A percentile compares a stretch with the other conserved stretches of the same genome.
These are phyloP conservation scores for Drepana arcuata DNA, from an alignment of 1,140 invertebrate genomes.

Conservation along the genomic window DNA sequence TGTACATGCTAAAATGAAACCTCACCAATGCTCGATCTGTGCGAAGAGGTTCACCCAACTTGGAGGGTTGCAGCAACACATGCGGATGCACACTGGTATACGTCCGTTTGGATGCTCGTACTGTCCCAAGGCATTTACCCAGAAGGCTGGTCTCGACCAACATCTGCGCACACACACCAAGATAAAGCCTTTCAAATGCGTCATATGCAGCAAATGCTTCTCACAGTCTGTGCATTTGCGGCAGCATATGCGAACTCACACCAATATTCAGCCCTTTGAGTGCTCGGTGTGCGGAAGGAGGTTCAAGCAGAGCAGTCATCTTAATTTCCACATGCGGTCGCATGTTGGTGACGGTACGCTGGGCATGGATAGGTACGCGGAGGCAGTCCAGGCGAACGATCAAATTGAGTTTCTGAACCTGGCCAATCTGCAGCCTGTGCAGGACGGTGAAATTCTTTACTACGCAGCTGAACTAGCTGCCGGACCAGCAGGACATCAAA, in stretches of 20 bases:
- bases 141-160: conserved; percentile 76
- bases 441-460: conserved; percentile 50
- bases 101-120: conserved; percentile 90
- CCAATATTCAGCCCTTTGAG: conserved; percentile 83
- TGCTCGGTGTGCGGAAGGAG: conserved; percentile 75
- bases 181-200: conserved; percentile 77
- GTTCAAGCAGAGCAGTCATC: conserved; percentile 65
- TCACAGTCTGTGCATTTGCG: conserved; percentile 64
- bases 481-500: conserved; percentile 7
- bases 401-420: conserved; percentile 41
- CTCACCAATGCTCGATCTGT: conserved; percentile 57
- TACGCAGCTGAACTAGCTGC: conserved; percentile 41
- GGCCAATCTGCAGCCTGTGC: conserved; percentile 41
- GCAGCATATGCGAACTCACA: conserved; percentile 67
- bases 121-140: conserved; percentile 90
- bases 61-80: conserved; percentile 69
- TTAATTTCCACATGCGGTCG: conserved; percentile 65
- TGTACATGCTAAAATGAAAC: conserved; percentile 68
- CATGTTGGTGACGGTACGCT: conserved; percentile 31
- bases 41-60: conserved; percentile 62
- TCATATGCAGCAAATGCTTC: conserved; percentile 80
- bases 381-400: conserved; percentile 15
- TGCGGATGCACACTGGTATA: conserved; percentile 78
- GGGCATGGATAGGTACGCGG: conserved; percentile 25
- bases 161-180: conserved; percentile 80